phyloP scores from a whole-genome alignment of 2,888 invertebrate species.

The Amorpha juglandis region DNA sequence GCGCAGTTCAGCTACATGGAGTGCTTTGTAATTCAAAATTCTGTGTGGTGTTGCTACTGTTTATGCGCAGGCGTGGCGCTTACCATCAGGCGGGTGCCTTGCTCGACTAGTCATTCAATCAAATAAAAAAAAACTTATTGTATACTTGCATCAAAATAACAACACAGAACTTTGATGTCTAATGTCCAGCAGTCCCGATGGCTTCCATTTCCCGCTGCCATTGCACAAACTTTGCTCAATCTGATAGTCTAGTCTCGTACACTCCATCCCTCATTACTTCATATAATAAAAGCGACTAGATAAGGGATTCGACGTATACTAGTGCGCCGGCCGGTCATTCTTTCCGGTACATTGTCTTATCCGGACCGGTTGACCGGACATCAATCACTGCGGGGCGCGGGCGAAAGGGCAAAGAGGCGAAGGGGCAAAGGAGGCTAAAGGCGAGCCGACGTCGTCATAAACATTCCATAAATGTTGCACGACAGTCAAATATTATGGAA shows the following conservation, averaged over 20 bases:
- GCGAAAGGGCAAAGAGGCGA: constrained; percentile 16
- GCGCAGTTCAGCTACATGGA: no score
- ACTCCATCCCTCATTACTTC: constrained; percentile 38
- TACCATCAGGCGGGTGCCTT: no score
- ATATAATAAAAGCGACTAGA: constrained; percentile 38
- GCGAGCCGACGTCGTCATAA: constrained; percentile 20
- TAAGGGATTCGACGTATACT: constrained; percentile 27
- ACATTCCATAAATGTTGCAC: constrained; percentile 18
- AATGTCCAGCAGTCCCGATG: not conserved
- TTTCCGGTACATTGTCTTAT: constrained; percentile 75
- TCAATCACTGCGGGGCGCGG: constrained; percentile 56
- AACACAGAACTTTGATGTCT: not conserved
- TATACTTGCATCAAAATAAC: no score
- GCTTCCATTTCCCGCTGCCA: not conserved
- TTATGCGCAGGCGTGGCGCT: no score
- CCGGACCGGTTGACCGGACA: constrained; percentile 57
- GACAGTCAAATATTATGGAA: constrained; percentile 28
- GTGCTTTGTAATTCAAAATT: no score
- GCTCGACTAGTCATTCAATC: no score
- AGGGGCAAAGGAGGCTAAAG: constrained; percentile 18
- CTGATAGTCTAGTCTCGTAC: constrained; percentile 19
- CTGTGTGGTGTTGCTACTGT: no score
- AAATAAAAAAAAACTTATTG: no score
- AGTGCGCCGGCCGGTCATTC: constrained; percentile 50
- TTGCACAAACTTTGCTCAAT: not conserved